Conservation (phyloP, 2,888 invertebrate species). For the Luperina nickerlii region DNA sequence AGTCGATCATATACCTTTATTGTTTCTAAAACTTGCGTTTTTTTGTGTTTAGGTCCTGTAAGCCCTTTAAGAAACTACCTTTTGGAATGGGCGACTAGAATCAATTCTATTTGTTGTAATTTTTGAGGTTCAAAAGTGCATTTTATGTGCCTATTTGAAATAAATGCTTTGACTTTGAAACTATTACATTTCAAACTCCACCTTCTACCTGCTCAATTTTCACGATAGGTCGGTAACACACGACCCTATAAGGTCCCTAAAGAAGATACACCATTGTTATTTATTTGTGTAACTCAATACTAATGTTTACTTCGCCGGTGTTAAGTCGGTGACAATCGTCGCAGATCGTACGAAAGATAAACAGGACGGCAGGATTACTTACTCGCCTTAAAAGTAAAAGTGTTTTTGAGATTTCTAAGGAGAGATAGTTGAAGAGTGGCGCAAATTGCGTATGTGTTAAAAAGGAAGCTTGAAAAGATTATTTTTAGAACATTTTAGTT, state of each 20-base stretch:
- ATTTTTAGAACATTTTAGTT: neutral
- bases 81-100: too few species aligned
- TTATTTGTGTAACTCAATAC: constrained; percentile 48
- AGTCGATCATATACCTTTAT: too few species aligned
- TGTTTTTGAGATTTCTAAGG: constrained; percentile 50
- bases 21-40: too few species aligned
- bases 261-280: constrained; percentile 28
- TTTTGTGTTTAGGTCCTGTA: too few species aligned
- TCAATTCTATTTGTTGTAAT: too few species aligned
- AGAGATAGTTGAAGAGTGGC: constrained; percentile 18
- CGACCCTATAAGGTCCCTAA: constrained; percentile 1
- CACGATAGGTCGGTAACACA: constrained; percentile 4
- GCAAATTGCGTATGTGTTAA: constrained; percentile 15
- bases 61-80: too few species aligned
- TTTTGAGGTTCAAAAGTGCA: too few species aligned
- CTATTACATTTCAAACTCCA: neutral
- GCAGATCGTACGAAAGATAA: constrained; percentile 47
- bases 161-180: too few species aligned
- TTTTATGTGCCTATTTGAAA: too few species aligned
- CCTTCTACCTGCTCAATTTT: neutral
- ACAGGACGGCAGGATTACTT: constrained; percentile 9
- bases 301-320: constrained; percentile 54
- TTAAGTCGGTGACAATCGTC: constrained; percentile 52
- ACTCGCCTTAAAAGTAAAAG: constrained; percentile 46
- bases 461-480: neutral